A percentile compares a stretch with the other conserved stretches of the same genome.
phyloP scores from a whole-genome alignment of 2,888 invertebrate genomes.

The Steinernema scapterisci region DNA sequence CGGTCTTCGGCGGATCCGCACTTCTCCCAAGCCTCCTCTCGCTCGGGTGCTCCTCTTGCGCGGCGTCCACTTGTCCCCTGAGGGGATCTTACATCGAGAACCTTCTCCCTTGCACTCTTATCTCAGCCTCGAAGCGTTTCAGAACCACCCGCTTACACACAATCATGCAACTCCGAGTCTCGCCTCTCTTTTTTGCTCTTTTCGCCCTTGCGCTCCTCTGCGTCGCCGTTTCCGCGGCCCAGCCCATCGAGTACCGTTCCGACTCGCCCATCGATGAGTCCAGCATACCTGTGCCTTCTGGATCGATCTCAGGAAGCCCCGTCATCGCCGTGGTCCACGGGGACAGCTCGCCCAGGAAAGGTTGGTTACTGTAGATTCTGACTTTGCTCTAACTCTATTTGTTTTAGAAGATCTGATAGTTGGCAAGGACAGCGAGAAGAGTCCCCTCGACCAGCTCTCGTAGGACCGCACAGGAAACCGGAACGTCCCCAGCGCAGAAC shows the following conservation, averaged over 20 bases:
- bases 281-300: not conserved
- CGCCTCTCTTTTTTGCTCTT: not conserved
- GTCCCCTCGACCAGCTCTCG: conserved; percentile 20
- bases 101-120: not conserved
- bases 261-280: conserved; percentile 23
- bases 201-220: not conserved
- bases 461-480: not conserved
- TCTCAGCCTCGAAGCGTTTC: not conserved
- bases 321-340: conserved; percentile 24
- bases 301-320: conserved; percentile 27
- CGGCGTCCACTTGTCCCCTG: not conserved
- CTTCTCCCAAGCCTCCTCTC: not conserved
- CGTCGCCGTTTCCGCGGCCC: not conserved
- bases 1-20: conserved; percentile 14
- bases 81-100: not conserved
- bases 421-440: conserved; percentile 22
- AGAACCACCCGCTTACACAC: not conserved
- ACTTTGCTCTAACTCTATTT: not conserved
- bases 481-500: not conserved
- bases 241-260: conserved; percentile 12
- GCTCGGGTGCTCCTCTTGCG: not conserved
- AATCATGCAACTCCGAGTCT: not conserved
- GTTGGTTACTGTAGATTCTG: not conserved
- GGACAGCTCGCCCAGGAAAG: conserved; percentile 21
- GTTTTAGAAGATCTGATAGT: conserved; percentile 5